Evolutionary conservation across 2,888 invertebrate genomes (phyloP), one percentile per base, ranked within the genome.

Genomic region (Zootermopsis nevadensis): DNA sequence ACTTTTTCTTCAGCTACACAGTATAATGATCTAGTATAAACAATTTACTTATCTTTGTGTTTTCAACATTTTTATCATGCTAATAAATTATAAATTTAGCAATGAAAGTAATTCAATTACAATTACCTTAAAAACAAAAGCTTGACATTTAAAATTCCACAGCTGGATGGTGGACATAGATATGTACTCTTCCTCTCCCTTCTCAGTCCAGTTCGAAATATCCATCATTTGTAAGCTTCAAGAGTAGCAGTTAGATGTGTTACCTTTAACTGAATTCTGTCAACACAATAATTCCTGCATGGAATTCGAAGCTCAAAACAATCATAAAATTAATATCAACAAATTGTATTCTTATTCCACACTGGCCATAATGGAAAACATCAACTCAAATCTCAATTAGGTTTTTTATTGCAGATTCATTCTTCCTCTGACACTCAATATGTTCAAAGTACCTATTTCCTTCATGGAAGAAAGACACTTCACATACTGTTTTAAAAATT

Each of bases 321-420:
- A 15, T 55, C 22, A 55, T 55, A 55, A 55, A 55, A 12, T 55
- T 55, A 55, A 60, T 60, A 60, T 60, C 60, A n/a, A 60, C n/a
- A 60, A 60, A 27, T 60, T n/a, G n/a, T 22, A 74, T 38, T 79
- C 35, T 79, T 79, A 77, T 53, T 79, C 38, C 66, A 60, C 27
- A 35, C 79, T 79, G 79, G 79, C 79, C 79, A 79, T 79, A 79
- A 79, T 79, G 79, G 79, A 66, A 24, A 77, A 79, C 66, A 66
- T 79, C 35, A 79, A 79, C 60, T 79, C 33, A 79, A 60, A 55
- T 35, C 19, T 30, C 31, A 24, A 19, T 74, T 35, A 74, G 3
- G 42, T n/a, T 42, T 76, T 22, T 53, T 31, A 60, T 55, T 79
- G 79, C 66, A 60, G 79, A 79, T 66, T 79, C 79, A 27, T 79